These are phyloP conservation scores for Ophion ventricosus DNA, from an alignment of 2,888 invertebrate genomes.

Conservation along the genomic window DNA sequence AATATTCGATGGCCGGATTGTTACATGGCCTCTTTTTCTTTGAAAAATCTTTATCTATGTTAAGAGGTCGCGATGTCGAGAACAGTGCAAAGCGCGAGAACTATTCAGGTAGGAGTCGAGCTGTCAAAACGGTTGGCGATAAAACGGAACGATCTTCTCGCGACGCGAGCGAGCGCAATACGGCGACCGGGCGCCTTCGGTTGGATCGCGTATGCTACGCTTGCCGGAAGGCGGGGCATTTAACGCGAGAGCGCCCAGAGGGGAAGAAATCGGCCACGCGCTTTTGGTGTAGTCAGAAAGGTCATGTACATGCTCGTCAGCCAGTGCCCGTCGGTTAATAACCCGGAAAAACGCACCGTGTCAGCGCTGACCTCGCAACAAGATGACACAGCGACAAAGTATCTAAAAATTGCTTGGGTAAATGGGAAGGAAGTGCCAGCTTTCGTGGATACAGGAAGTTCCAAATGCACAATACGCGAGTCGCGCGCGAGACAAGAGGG, in stretches of 20 bases:
- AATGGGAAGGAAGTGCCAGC: neutral
- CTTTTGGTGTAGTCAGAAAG: no score
- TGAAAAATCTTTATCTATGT: neutral
- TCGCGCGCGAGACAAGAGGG: neutral
- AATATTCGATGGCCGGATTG: neutral
- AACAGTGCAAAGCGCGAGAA: accelerated
- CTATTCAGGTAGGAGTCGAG: no score
- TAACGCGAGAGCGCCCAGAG: no score
- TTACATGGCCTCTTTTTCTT: neutral
- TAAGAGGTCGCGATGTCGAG: neutral
- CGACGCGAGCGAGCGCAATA: no score
- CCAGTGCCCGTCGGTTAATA: neutral
- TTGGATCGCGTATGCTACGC: no score
- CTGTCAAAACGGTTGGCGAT: no score
- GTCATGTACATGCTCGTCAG: no score
- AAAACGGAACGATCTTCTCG: no score
- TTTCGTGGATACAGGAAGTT: no score
- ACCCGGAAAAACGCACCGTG: neutral
- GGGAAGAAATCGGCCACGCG: no score
- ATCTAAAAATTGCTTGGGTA: neutral
- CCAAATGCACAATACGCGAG: conserved; percentile 39
- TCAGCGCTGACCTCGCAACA: neutral
- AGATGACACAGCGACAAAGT: neutral
- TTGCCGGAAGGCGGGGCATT: no score
- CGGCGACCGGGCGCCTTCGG: no score